Percentiles rank a stretch among this genome's conserved stretches.
Evolutionary conservation across 2,888 invertebrate genomes (phyloP).

Genomic region (Liodrosophila aerea): DNA sequence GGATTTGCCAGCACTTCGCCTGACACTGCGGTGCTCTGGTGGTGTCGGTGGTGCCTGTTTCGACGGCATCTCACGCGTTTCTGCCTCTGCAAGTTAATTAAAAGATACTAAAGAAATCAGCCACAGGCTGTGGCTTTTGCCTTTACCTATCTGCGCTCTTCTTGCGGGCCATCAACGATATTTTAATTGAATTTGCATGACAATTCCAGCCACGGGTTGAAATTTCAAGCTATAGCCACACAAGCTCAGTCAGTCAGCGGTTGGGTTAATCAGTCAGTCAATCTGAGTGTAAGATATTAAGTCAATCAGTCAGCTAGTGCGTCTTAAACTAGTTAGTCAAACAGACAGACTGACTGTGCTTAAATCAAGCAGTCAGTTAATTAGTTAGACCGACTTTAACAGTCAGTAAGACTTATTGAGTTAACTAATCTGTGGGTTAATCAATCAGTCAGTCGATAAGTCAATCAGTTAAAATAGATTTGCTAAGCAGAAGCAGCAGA

Average conservation of each 20-base stretch:
- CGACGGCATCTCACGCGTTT: constrained; percentile 48
- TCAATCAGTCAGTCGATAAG: too few species aligned
- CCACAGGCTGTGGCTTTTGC: constrained; percentile 12
- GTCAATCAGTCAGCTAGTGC: not conserved
- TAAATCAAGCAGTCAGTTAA: not conserved
- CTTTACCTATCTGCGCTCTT: not conserved
- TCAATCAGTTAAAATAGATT: too few species aligned
- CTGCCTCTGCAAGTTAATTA: constrained; percentile 70
- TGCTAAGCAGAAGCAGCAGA: too few species aligned
- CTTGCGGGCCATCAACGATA: constrained; percentile 45
- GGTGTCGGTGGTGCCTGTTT: constrained; percentile 29
- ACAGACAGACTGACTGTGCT: constrained; percentile 2
- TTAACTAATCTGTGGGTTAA: too few species aligned
- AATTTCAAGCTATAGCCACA: constrained; percentile 36
- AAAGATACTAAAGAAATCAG: constrained; percentile 77
- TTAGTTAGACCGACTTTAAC: not conserved
- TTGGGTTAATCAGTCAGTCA: not conserved
- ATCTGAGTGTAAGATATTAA: not conserved
- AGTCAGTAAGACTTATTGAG: too few species aligned
- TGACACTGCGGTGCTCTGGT: constrained; percentile 1
- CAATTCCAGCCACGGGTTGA: constrained; percentile 52
- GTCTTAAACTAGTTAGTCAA: not conserved
- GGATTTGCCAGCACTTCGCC: constrained; percentile 37
- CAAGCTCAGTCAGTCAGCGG: constrained; percentile 25
- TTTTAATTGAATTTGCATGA: constrained; percentile 76